Evolutionary conservation across 1,140 invertebrate species (phyloP).

Genomic region (Aphelinus atriplicis): DNA sequence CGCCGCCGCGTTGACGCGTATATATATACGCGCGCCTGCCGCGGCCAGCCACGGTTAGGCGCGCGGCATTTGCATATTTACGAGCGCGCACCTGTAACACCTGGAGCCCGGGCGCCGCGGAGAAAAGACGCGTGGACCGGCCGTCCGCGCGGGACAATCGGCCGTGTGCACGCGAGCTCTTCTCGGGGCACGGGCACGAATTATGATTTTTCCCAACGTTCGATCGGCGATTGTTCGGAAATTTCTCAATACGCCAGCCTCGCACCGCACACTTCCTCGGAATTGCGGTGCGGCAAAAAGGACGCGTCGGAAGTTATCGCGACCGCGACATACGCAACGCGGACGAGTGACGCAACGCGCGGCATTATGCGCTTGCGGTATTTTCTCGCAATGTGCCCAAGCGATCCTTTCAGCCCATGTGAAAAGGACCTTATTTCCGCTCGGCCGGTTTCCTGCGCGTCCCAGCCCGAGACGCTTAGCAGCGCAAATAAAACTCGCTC

Average conservation of each 20-base stretch:
- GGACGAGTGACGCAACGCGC: conserved; percentile 21
- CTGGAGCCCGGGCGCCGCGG: no score
- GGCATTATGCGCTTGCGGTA: conserved; percentile 10
- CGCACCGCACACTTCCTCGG: no score
- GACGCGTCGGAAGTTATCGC: no score
- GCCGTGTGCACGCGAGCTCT: background rate
- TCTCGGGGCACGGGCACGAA: no score
- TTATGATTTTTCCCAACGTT: no score
- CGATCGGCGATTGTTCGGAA: no score
- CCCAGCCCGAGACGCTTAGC: conserved; percentile 6
- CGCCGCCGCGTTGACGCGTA: background rate
- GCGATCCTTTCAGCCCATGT: conserved; percentile 4
- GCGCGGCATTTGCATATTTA: conserved; percentile 60
- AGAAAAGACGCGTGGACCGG: no score
- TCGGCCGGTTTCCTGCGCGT: conserved; percentile 12
- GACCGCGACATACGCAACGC: conserved; percentile 31
- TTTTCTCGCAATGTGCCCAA: conserved; percentile 20
- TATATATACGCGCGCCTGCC: background rate
- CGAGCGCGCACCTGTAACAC: conserved; percentile 57
- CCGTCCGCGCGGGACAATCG: no score
- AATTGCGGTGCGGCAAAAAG: no score
- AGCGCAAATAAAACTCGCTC: conserved; percentile 17
- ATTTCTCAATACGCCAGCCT: no score
- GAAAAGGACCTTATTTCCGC: conserved; percentile 22
- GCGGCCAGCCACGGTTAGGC: background rate